Conservation (phyloP, 2,113 vertebrate genomes). For the Nematolebias whitei region DNA sequence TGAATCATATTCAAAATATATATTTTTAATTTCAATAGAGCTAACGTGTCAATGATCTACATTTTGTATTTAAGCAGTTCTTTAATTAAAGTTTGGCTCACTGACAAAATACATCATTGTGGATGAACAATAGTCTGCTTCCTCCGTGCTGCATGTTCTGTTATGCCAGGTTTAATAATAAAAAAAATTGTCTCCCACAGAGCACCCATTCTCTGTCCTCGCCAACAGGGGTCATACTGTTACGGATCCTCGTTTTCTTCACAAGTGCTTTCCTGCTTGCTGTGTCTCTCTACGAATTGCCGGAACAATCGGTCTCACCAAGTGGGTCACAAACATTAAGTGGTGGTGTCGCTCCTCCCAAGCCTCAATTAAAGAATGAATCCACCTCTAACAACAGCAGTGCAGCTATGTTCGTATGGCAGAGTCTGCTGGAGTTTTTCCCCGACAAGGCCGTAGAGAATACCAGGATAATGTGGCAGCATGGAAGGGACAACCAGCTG, state of each 20-base stretch:
- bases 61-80: too few species aligned
- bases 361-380: conserved; percentile 47
- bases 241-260: conserved; percentile 88
- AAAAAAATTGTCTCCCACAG: conserved; percentile 69
- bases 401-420: conserved; percentile 68
- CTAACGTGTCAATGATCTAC: too few species aligned
- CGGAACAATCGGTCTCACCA: conserved; percentile 45
- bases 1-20: too few species aligned
- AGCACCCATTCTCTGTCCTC: conserved; percentile 78
- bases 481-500: conserved; percentile 85
- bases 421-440: conserved; percentile 79
- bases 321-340: conserved; percentile 38
- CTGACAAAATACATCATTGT: too few species aligned
- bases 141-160: background rate
- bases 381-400: conserved; percentile 38
- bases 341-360: conserved; percentile 52
- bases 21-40: too few species aligned
- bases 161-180: background rate
- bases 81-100: too few species aligned
- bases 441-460: conserved; percentile 76
- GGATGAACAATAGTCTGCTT: too few species aligned
- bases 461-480: conserved; percentile 79
- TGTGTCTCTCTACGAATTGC: conserved; percentile 70
- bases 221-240: conserved; percentile 84
- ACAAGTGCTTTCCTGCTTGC: conserved; percentile 84